phyloP scores from a whole-genome alignment of 1,140 invertebrate species.

The Pseudobourletiella spinata region DNA sequence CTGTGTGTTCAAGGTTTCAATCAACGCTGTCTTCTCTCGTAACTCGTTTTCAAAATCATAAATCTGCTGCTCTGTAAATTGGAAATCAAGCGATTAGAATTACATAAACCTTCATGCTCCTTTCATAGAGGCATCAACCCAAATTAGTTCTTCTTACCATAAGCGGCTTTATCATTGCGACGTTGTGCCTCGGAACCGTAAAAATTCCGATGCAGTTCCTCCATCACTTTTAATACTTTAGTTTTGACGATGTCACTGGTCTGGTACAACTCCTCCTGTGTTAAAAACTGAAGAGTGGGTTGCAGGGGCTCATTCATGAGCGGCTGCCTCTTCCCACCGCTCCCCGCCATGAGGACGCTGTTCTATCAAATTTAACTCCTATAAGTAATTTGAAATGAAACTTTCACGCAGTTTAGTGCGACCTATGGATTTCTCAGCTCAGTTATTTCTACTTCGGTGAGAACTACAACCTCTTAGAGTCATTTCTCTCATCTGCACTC shows the following conservation, averaged over 20 bases:
- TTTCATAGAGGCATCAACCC: background rate
- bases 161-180: background rate
- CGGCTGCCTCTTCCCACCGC: background rate
- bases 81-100: background rate
- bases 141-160: slow-evolving; percentile 1
- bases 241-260: background rate
- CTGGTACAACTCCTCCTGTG: background rate
- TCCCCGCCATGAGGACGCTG: slow-evolving; percentile 2
- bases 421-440: too few species aligned
- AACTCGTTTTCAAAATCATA: background rate
- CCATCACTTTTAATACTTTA: background rate
- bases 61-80: slow-evolving; percentile 3
- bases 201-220: background rate
- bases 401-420: too few species aligned
- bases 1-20: background rate
- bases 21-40: background rate
- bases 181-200: background rate
- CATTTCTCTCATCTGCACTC: too few species aligned
- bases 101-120: background rate
- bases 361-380: too few species aligned
- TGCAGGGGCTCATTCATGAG: background rate
- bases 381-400: too few species aligned
- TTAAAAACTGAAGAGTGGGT: background rate
- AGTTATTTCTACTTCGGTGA: too few species aligned
- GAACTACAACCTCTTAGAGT: too few species aligned